Conservation (phyloP, 2,888 invertebrate species). For the Xestoiulus laeticollis region DNA sequence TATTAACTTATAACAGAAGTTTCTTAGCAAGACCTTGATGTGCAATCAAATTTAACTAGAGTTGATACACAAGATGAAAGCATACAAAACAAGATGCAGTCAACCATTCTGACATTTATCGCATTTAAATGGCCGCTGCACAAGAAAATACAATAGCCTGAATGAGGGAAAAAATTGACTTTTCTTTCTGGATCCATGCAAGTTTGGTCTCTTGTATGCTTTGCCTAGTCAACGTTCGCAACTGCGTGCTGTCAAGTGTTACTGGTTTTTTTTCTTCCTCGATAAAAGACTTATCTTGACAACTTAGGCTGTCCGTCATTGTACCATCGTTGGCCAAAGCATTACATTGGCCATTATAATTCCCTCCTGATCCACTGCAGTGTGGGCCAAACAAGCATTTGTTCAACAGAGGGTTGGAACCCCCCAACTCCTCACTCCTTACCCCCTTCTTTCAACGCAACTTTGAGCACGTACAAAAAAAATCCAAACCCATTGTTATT, state of each 20-base stretch:
- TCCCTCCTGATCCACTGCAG: conserved; percentile 19
- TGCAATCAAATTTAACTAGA: no score
- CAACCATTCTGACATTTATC: no score
- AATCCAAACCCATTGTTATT: background rate
- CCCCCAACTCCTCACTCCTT: background rate
- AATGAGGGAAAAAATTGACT: background rate
- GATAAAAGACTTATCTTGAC: conserved; percentile 31
- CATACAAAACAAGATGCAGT: no score
- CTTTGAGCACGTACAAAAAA: conserved; percentile 2
- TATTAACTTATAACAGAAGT: no score
- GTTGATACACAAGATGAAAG: no score
- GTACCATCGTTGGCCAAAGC: conserved; percentile 1
- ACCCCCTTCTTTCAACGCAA: background rate
- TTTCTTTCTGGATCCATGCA: background rate
- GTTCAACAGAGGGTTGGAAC: background rate
- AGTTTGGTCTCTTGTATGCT: background rate
- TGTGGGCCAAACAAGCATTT: background rate
- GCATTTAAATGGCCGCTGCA: no score
- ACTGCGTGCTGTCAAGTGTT: conserved; percentile 8
- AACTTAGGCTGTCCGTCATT: conserved; percentile 23
- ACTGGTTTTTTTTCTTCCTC: background rate
- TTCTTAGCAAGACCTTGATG: no score
- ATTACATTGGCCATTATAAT: conserved; percentile 23
- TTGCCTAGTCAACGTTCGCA: background rate
- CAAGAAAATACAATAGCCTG: background rate